Percentiles rank a stretch among this genome's conserved stretches.
Evolutionary conservation across 2,888 invertebrate genomes (phyloP).

Genomic region (Epirrita christyi): DNA sequence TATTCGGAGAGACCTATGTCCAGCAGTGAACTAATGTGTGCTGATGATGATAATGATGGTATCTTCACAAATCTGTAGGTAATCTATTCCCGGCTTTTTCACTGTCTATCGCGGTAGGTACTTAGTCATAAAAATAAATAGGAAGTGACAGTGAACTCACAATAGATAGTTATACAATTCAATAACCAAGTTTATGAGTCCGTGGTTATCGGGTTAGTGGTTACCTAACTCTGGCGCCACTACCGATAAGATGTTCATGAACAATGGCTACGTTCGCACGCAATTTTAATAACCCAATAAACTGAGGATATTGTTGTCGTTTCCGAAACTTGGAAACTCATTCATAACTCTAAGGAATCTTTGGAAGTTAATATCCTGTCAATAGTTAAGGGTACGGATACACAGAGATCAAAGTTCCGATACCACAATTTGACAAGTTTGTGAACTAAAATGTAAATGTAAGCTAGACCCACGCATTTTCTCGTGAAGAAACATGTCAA

Average conservation of each 20-base stretch:
- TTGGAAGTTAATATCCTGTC: constrained; percentile 52
- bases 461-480: constrained; percentile 12
- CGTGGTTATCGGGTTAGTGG: constrained; percentile 36
- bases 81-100: not conserved
- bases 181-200: constrained; percentile 35
- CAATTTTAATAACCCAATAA: constrained; percentile 64
- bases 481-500: constrained; percentile 29
- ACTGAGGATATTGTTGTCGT: constrained; percentile 49
- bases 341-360: constrained; percentile 57
- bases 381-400: constrained; percentile 34
- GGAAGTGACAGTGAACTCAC: constrained; percentile 27
- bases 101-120: not conserved
- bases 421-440: not conserved
- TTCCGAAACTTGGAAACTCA: constrained; percentile 46
- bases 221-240: constrained; percentile 56
- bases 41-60: too few species aligned
- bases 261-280: constrained; percentile 52
- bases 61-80: too few species aligned
- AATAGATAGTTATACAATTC: constrained; percentile 23
- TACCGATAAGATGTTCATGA: constrained; percentile 45
- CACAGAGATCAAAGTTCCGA: constrained; percentile 17
- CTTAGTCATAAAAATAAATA: constrained; percentile 15
- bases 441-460: not conserved
- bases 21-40: too few species aligned
- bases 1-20: too few species aligned